phyloP scores from a whole-genome alignment of 2,113 vertebrate genomes.

The mouse (Mus musculus) region GRCm39 chr4:71959501-71960000 shows the following conservation, averaged over 20 bases:
- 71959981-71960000: background rate
- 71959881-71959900: background rate
- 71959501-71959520: background rate
- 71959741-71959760: conserved; percentile 43
- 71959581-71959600: conserved; percentile 40
- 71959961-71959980: background rate
- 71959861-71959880: background rate
- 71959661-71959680: conserved; percentile 15
- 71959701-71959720: conserved; percentile 10
- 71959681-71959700: conserved; percentile 12
- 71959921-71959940: conserved; percentile 25
- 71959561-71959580: conserved; percentile 45
- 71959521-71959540: conserved; percentile 40
- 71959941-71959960: background rate
- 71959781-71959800: background rate
- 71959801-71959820: conserved; percentile 1
- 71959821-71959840: conserved; percentile 34
- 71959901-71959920: background rate
- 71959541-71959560: conserved; percentile 56
- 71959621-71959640: background rate
- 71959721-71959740: conserved; percentile 6
- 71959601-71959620: conserved; percentile 33
- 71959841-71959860: background rate
- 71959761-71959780: conserved; percentile 22
- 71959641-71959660: conserved; percentile 21